Evolutionary conservation across 2,113 vertebrate genomes (phyloP).

Genomic region (Willisornis vidua): DNA sequence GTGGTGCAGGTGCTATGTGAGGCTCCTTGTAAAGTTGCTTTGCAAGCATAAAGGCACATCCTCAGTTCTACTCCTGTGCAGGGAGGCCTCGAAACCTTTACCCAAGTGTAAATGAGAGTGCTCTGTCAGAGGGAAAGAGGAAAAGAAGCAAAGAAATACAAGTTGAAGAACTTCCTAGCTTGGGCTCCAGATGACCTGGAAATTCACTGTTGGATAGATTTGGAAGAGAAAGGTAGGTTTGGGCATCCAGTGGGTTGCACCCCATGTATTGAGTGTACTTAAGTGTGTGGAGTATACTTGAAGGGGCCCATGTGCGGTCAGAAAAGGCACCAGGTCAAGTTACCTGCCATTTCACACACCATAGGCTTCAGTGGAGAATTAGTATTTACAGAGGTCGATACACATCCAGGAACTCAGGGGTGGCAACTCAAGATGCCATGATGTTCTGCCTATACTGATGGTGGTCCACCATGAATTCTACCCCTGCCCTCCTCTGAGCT

Average conservation of each 20-base stretch:
- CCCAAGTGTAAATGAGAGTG: not conserved
- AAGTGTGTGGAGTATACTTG: not conserved
- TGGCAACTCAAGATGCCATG: too few species aligned
- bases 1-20: not conserved
- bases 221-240: not conserved
- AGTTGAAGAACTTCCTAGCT: not conserved
- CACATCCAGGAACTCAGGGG: not conserved
- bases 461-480: not conserved
- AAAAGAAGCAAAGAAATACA: not conserved
- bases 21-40: not conserved
- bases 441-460: not conserved
- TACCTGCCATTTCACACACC: not conserved
- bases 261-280: not conserved
- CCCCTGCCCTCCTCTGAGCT: not conserved
- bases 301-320: not conserved
- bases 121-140: not conserved
- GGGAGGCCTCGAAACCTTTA: not conserved
- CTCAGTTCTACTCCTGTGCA: not conserved
- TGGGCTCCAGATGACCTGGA: not conserved
- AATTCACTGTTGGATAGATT: not conserved
- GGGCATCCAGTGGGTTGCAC: not conserved
- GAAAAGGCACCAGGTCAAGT: not conserved
- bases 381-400: not conserved
- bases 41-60: not conserved
- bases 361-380: not conserved